phyloP scores from a whole-genome alignment of 2,113 vertebrate genomes.

The Butorides virescens region DNA sequence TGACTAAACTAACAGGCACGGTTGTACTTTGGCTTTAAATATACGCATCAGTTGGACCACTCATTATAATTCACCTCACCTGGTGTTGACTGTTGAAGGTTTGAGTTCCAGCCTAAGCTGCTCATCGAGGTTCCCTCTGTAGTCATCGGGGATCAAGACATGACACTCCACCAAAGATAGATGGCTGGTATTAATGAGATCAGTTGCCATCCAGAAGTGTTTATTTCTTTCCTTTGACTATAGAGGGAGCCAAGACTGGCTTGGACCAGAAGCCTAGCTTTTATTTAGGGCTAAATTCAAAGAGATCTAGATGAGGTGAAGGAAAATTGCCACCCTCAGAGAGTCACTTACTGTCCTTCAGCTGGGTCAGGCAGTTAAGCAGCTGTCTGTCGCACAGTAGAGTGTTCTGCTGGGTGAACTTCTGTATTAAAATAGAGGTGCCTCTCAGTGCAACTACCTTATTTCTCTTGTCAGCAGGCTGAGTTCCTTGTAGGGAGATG shows the following conservation, averaged over 20 bases:
- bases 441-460: not conserved
- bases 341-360: not conserved
- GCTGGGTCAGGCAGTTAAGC: not conserved
- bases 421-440: not conserved
- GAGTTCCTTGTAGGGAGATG: not conserved
- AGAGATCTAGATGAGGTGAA: not conserved
- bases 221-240: not conserved
- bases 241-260: conserved; percentile 10
- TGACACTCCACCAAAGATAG: not conserved
- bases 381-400: not conserved
- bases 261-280: not conserved
- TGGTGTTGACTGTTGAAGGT: not conserved
- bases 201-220: not conserved
- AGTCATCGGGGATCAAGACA: not conserved
- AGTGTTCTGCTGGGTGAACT: not conserved
- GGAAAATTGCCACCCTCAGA: not conserved
- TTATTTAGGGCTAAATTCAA: not conserved
- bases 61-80: not conserved
- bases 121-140: not conserved
- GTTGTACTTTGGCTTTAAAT: not conserved
- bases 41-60: not conserved
- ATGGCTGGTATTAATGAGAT: not conserved
- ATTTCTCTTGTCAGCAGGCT: not conserved
- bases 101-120: not conserved
- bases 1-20: not conserved